Evolutionary conservation across 2,888 invertebrate species (phyloP), one percentile per base, ranked within the genome.

Genomic region (Candidula unifasciata): DNA sequence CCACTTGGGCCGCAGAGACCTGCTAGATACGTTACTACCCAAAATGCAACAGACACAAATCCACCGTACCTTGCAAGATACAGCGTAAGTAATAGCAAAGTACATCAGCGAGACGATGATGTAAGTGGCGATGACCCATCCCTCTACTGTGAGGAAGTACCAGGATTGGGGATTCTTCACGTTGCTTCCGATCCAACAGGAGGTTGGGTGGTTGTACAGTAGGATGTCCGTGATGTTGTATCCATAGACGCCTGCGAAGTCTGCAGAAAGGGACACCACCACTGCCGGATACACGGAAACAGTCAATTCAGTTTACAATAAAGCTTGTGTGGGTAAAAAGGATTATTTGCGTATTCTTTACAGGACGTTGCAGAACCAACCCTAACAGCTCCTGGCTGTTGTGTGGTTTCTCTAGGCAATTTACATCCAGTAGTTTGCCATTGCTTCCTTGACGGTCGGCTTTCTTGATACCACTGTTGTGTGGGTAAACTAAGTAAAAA

Each of bases 101-200:
- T 85, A 86, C 27, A 87, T 78, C 24, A 86, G 18, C 33, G 83
- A 73, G 18, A 68, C 66, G 66, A 85, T 69, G 73, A 83, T 64
- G 64, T 80, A 88, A 24, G 87, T 64, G 6, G 85, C 85, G 35
- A 88, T 78, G 78, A 85, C 85, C 88, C 88, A 88, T 30, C 86
- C 88, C 74, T 88, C 88, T 21, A 86, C 64, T 18, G 87, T 86
- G 21, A 87, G 60, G n/a, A 86, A 77, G 33, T 83, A 83, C 88
- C 88, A 88, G 27, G 86, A 82, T 18, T 82, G 52, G 1, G 85
- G 82, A 69, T 87, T 88, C 66, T 57, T 57, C 57, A 88, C 85
- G 6, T 86, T 60, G 80, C 85, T 86, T 57, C 87, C 87, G 71
- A 89, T 86, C 86, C 88, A 88, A 77, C 89, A 89, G 57, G 86